Conservation (phyloP, 1,140 invertebrate species). For the Drosophila parabipectinata region DNA sequence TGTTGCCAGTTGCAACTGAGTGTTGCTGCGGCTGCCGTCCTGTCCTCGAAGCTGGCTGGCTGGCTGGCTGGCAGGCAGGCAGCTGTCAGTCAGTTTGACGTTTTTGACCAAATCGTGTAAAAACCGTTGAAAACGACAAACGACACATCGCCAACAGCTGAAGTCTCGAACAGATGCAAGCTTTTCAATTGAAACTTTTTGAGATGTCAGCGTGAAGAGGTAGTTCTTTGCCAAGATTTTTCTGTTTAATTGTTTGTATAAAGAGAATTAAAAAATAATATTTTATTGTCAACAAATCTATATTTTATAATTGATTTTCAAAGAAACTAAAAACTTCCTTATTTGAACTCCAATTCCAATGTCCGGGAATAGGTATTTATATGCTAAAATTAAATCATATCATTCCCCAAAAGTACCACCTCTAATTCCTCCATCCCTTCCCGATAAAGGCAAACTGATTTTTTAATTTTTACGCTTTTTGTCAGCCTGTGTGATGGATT, state of each 20-base stretch:
- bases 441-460: slow-evolving; percentile 7
- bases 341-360: too few relatives aligned
- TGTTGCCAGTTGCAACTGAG: slow-evolving; percentile 35
- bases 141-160: slow-evolving; percentile 54
- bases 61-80: slow-evolving; percentile 32
- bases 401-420: background rate
- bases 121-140: slow-evolving; percentile 74
- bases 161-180: slow-evolving; percentile 61
- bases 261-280: too few relatives aligned
- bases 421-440: slow-evolving; percentile 1
- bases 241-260: too few relatives aligned
- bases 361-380: too few relatives aligned
- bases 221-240: background rate
- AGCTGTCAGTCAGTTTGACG: slow-evolving; percentile 71
- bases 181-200: slow-evolving; percentile 21
- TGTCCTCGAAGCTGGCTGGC: slow-evolving; percentile 52
- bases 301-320: too few relatives aligned
- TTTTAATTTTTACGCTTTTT: slow-evolving; percentile 51
- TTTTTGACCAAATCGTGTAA: slow-evolving; percentile 81
- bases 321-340: too few relatives aligned
- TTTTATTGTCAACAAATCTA: too few relatives aligned
- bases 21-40: slow-evolving; percentile 31
- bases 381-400: too few relatives aligned
- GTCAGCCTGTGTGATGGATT: slow-evolving; percentile 29
- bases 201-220: slow-evolving; percentile 31